phyloP scores from a whole-genome alignment of 2,888 invertebrate species.

The Chymomyza amoena region DNA sequence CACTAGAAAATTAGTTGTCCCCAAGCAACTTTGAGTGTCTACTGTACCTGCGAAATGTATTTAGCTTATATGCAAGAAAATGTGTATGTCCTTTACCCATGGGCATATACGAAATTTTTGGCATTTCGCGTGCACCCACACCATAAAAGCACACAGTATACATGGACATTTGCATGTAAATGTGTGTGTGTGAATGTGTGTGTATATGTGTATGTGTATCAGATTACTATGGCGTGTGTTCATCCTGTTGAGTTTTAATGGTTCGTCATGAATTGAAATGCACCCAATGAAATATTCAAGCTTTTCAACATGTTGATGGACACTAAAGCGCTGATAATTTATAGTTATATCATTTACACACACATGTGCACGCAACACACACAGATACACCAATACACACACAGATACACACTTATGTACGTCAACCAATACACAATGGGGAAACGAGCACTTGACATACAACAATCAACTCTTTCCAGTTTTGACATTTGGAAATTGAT shows the following conservation, averaged over 20 bases:
- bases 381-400: not conserved
- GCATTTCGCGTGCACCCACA: constrained; percentile 33
- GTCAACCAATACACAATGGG: not conserved
- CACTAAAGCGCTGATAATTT: constrained; percentile 55
- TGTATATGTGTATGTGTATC: constrained; percentile 15
- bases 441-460: not conserved
- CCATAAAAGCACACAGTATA: constrained; percentile 31
- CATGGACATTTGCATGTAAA: not conserved
- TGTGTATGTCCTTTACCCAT: too few relatives aligned
- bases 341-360: constrained; percentile 27
- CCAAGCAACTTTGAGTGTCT: too few relatives aligned
- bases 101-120: not conserved
- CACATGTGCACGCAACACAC: not conserved
- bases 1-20: not conserved
- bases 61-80: too few relatives aligned
- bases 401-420: not conserved
- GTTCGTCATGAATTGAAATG: constrained; percentile 66
- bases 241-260: constrained; percentile 61
- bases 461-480: not conserved
- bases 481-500: not conserved
- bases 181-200: constrained; percentile 11
- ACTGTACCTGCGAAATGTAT: too few relatives aligned
- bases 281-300: constrained; percentile 63
- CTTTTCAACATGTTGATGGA: constrained; percentile 63
- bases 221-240: not conserved